These are phyloP conservation scores for Phalacrocorax carbo DNA, from an alignment of 2,113 vertebrate genomes.

Conservation along the genomic window DNA sequence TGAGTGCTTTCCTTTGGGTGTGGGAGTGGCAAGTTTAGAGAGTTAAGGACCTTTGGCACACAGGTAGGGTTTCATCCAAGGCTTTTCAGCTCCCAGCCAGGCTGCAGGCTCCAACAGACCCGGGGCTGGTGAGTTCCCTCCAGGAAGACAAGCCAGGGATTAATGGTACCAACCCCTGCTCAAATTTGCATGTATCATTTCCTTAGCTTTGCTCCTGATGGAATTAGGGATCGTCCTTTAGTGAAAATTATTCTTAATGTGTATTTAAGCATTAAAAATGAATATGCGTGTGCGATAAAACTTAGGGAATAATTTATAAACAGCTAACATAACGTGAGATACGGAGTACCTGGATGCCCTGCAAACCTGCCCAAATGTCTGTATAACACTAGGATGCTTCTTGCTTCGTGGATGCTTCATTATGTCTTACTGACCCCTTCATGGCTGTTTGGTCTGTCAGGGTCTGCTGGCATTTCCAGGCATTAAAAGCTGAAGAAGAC, in stretches of 20 bases:
- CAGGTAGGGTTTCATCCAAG: not conserved
- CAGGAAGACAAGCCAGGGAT: not conserved
- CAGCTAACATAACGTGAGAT: not conserved
- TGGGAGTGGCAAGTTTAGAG: not conserved
- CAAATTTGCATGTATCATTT: constrained; percentile 17
- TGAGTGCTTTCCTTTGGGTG: not conserved
- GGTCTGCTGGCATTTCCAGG: not conserved
- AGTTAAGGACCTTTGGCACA: not conserved
- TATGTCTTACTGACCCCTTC: not conserved
- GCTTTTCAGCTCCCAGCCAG: not conserved
- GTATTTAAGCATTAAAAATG: constrained; percentile 65
- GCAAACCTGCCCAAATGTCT: not conserved
- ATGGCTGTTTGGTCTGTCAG: not conserved
- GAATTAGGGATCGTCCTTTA: constrained; percentile 31
- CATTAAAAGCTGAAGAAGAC: not conserved
- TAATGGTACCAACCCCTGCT: constrained; percentile 15
- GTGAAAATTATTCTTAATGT: constrained; percentile 59
- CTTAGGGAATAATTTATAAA: constrained; percentile 71
- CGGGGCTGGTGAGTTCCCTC: not conserved
- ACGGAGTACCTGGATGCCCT: not conserved
- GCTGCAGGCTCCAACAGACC: constrained; percentile 12
- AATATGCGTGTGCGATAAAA: constrained; percentile 34
- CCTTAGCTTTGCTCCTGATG: constrained; percentile 38
- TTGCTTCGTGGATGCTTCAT: not conserved
- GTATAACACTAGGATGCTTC: not conserved